A percentile compares a stretch with the other conserved stretches of the same genome.
phyloP scores from a whole-genome alignment of 2,797 vertebrate species.

The Mormyrops boulengeri region DNA sequence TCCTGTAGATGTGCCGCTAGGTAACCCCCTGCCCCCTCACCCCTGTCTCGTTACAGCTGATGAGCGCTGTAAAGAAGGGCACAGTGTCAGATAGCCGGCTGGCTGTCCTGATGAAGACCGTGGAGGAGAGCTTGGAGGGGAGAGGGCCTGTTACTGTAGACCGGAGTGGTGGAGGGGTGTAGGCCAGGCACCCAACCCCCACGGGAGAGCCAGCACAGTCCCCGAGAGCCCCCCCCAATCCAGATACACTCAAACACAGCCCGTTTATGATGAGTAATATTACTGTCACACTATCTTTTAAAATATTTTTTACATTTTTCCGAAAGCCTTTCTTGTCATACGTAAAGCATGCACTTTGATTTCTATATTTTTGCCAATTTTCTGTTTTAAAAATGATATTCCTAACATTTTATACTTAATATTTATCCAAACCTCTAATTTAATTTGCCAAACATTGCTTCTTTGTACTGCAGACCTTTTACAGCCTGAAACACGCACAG shows the following conservation, averaged over 20 bases:
- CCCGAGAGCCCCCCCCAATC: background rate
- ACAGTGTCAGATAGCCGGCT: slow-evolving; percentile 85
- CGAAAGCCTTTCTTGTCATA: background rate
- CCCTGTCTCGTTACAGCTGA: slow-evolving; percentile 65
- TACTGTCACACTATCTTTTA: background rate
- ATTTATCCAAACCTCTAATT: background rate
- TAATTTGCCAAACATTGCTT: background rate
- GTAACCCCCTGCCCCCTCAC: background rate
- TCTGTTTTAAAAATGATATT: background rate
- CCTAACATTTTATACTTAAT: background rate
- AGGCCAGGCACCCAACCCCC: slow-evolving; percentile 38
- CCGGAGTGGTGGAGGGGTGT: slow-evolving; percentile 87
- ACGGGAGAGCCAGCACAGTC: background rate
- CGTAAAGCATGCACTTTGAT: background rate
- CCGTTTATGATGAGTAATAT: background rate
- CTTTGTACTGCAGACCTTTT: background rate
- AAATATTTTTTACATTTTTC: background rate
- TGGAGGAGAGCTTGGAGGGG: slow-evolving; percentile 77
- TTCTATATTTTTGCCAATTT: background rate
- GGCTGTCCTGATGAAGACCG: slow-evolving; percentile 85
- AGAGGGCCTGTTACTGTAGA: slow-evolving; percentile 80
- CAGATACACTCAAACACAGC: background rate
- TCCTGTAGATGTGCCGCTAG: no score
- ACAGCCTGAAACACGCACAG: background rate
- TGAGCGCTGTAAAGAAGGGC: slow-evolving; percentile 94